Base-by-base conservation (phyloP, 2,797 vertebrate species). In the Hafferia zeledoni region DNA sequence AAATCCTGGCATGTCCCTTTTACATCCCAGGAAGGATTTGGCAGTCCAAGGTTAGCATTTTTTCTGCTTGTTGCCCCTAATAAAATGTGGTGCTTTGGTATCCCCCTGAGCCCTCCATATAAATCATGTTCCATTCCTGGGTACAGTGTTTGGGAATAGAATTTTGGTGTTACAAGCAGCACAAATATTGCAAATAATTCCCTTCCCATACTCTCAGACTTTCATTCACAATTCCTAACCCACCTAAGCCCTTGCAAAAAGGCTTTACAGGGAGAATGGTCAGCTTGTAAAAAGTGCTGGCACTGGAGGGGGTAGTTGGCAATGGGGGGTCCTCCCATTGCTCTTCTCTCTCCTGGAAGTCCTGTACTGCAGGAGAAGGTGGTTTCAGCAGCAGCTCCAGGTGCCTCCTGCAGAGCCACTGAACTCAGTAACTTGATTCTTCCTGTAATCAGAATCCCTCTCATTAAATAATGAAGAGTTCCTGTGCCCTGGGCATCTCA, bases 381-480 rank as follows among this genome's bases (percentile, higher is more conserved):
- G 80, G 87, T 87, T 53, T 82, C 78, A 91, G 53, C 63, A 93
- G 80, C 35, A 75, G 70, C 78, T 69, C 56, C 79, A 86, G 83
- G 49, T 92, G 44, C 79, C 77, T 89, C 80, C 91, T 77, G 74
- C 93, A 71, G 76, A 85, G 84, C 30, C 65, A 52, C 65, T 71
- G 4, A 71, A 43, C 59, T 49, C 47, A 46, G 92, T 91, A 91
- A 96, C 68, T 91, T 59, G 50, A 93, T 78, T 78, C 93, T 49
- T n/a, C 20, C 57, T 20, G 85, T 95, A 97, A 97, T 96, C 91
- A 94, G 88, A 93, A 33, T 90, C 72, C 22, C n/a, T 61, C 91
- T 87, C 53, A 92, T 59, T 97, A 95, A 97, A 96, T 97, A 95
- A 96, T 93, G 44, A 93, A 94, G 93, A 78, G 84, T 83, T 88